Evolutionary conservation across 2,888 invertebrate genomes (phyloP).

Genomic region (Amphipoea lucens): DNA sequence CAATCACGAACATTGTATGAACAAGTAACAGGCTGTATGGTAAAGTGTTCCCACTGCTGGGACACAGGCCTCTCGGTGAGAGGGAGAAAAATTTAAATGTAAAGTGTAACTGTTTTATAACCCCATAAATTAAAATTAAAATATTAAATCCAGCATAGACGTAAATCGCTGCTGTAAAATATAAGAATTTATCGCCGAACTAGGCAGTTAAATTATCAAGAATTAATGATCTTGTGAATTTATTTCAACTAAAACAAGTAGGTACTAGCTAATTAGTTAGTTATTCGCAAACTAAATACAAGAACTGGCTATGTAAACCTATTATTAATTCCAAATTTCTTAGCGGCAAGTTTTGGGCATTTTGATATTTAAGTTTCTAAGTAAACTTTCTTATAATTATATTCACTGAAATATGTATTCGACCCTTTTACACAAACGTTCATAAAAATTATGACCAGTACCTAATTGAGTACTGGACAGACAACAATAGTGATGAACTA

Average conservation of each 20-base stretch:
- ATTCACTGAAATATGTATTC: neutral
- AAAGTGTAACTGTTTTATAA: no score
- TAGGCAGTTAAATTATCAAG: neutral
- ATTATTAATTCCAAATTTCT: slow-evolving; percentile 22
- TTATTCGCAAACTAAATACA: slow-evolving; percentile 28
- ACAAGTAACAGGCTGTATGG: no score
- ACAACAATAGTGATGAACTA: no score
- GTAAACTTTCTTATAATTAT: neutral
- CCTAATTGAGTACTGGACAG: no score
- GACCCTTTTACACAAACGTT: neutral
- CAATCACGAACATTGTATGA: no score
- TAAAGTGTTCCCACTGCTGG: no score
- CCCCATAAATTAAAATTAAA: neutral
- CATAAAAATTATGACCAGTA: neutral
- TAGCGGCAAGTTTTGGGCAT: slow-evolving; percentile 11
- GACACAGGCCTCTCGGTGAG: neutral
- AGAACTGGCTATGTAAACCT: slow-evolving; percentile 15
- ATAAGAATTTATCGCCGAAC: neutral
- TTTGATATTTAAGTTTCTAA: neutral
- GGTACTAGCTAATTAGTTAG: no score
- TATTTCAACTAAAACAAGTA: neutral
- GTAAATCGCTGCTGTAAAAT: neutral
- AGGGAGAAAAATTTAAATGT: neutral
- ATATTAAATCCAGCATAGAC: neutral
- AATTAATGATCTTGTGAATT: neutral